phyloP scores from a whole-genome alignment of 1,140 invertebrate genomes.

The Bicyclus anynana region DNA sequence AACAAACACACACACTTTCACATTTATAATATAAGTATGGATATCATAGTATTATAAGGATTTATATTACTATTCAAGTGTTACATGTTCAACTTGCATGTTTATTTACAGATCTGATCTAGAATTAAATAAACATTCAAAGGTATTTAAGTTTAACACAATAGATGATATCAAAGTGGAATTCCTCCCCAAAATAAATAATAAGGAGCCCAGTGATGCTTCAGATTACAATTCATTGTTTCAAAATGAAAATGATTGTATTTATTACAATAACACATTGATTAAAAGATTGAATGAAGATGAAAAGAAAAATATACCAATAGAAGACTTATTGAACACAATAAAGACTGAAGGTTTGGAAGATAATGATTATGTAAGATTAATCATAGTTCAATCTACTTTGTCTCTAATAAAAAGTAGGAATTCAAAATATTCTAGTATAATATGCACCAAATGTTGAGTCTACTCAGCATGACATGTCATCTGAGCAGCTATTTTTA shows the following conservation, averaged over 20 bases:
- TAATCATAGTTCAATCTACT: no score
- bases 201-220: neutral
- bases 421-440: no score
- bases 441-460: no score
- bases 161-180: neutral
- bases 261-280: constrained; percentile 1
- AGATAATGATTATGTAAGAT: neutral
- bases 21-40: no score
- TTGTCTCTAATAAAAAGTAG: no score
- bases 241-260: neutral
- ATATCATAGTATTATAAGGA: no score
- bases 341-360: neutral
- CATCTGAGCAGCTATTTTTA: no score
- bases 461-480: no score
- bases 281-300: neutral
- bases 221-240: neutral
- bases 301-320: neutral
- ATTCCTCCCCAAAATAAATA: neutral
- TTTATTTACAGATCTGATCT: constrained; percentile 3
- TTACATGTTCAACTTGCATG: no score
- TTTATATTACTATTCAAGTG: neutral
- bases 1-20: no score
- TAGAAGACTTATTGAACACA: neutral
- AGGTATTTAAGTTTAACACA: constrained; percentile 2
- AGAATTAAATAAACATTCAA: neutral